Evolutionary conservation across 1,140 invertebrate species (phyloP), one percentile per base, ranked within the genome.

Genomic region (Drosophila yakuba): DNA sequence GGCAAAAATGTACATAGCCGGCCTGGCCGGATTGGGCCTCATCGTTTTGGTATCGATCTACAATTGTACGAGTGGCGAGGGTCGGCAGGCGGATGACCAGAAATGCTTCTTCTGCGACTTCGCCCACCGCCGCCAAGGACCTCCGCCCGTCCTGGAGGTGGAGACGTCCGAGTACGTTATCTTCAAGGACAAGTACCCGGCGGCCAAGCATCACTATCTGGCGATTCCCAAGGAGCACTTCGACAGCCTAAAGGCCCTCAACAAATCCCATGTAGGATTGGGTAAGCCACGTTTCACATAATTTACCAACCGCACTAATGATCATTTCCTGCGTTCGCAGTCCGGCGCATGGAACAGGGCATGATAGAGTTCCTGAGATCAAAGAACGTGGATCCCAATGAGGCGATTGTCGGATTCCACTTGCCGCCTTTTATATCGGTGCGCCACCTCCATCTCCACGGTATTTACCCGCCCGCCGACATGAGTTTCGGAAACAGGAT

Each of bases 351-450:
- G 85, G 58, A 86, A 17, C 15, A 50, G 8, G 85, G 81, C 1
- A 72, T 90, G 71, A 43, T 50, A 1, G 15, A 66, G 17, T 80
- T 88, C 28, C 66, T 85, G 0, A 68, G 10, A 43, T 74, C 83
- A 43, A 93, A 95, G 74, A 93, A 92, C 43, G 91, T 95, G 10
- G 91, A 95, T 66, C 43, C 93, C 3, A 82, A 92, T 5, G 94
- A 95, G 79, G 93, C 93, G 6, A 94, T 96, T 52, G 94, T 97
- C 57, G 98, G 98, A 0, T 98, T 98, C 91, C 97, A 98, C 90
- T 97, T 97, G 95, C 97, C 98, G 15, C 98, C 98, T 3, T 98
- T 98, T 92, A 95, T 96, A 55, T 95, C 95, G 14, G 94, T 98
- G 1, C 91, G 93, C 51, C 98, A 99, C 93, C 93, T 98, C 3